phyloP scores from a whole-genome alignment of 2,113 vertebrate genomes.

The Gymnorhina tibicen region DNA sequence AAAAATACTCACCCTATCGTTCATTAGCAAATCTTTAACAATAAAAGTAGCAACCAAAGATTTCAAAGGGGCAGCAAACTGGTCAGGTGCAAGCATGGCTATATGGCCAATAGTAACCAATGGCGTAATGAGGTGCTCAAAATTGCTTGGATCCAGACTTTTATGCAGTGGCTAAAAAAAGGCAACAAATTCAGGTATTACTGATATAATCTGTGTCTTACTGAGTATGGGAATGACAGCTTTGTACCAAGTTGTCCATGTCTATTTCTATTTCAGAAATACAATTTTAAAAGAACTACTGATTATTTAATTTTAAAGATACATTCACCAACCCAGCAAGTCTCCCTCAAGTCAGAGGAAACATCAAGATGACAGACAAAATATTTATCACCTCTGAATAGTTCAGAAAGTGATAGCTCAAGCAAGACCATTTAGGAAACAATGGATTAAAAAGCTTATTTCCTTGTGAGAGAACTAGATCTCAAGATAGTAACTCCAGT shows the following conservation, averaged over 20 bases:
- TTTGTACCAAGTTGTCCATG: neutral
- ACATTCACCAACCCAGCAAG: neutral
- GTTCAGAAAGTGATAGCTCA: neutral
- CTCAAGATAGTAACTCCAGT: neutral
- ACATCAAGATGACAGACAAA: neutral
- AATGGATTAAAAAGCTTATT: neutral
- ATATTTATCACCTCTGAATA: neutral
- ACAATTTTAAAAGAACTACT: neutral
- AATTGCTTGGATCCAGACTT: conserved; percentile 90
- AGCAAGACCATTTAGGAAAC: neutral
- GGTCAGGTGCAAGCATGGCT: conserved; percentile 94
- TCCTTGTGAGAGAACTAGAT: neutral
- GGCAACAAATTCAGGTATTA: neutral
- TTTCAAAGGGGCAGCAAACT: conserved; percentile 93
- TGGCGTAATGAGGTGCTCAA: conserved; percentile 95
- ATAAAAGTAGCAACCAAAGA: conserved; percentile 97
- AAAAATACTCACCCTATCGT: conserved; percentile 83
- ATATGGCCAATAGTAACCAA: conserved; percentile 94
- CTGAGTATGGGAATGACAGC: neutral
- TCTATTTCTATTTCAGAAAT: neutral
- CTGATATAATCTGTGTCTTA: neutral
- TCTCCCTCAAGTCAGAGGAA: neutral
- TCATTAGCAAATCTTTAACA: conserved; percentile 98
- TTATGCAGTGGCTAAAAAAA: conserved; percentile 89
- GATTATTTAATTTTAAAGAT: neutral